A percentile compares a stretch with the other conserved stretches of the same genome.
phyloP scores from a whole-genome alignment of 2,888 invertebrate genomes.

The Sarcophaga caerulescens region DNA sequence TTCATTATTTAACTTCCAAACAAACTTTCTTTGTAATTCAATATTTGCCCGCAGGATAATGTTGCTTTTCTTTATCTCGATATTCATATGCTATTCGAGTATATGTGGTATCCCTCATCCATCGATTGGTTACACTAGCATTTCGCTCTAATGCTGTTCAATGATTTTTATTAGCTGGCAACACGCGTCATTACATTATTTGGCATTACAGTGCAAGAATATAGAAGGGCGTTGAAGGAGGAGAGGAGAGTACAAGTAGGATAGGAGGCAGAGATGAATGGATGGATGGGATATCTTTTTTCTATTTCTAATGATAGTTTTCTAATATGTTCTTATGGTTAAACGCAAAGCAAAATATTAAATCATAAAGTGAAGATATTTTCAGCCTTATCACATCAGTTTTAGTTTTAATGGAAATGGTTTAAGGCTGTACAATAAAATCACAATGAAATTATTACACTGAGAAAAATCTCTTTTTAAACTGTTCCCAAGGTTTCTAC shows the following conservation, averaged over 20 bases:
- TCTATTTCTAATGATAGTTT: slow-evolving; percentile 65
- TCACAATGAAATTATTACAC: no score
- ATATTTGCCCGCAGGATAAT: slow-evolving; percentile 38
- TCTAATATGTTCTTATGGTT: slow-evolving; percentile 65
- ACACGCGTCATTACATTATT: slow-evolving; percentile 40
- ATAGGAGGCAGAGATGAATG: background rate
- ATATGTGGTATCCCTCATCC: background rate
- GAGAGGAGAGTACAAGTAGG: slow-evolving; percentile 12
- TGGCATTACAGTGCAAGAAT: no score
- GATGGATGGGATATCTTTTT: background rate
- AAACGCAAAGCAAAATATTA: slow-evolving; percentile 42
- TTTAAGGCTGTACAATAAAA: slow-evolving; percentile 2
- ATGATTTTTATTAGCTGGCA: slow-evolving; percentile 68
- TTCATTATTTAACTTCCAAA: slow-evolving; percentile 7
- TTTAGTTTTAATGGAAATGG: slow-evolving; percentile 61
- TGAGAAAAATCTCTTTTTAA: no score
- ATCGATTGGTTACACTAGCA: slow-evolving; percentile 61
- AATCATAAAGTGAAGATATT: slow-evolving; percentile 28
- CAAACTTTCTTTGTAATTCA: slow-evolving; percentile 16
- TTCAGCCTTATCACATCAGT: slow-evolving; percentile 53
- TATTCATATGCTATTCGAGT: slow-evolving; percentile 35
- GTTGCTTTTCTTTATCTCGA: background rate
- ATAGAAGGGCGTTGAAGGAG: background rate
- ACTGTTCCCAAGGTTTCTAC: no score
- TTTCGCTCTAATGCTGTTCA: slow-evolving; percentile 50